Conservation (phyloP, 1,140 invertebrate species). For the Batillaria attramentaria region DNA sequence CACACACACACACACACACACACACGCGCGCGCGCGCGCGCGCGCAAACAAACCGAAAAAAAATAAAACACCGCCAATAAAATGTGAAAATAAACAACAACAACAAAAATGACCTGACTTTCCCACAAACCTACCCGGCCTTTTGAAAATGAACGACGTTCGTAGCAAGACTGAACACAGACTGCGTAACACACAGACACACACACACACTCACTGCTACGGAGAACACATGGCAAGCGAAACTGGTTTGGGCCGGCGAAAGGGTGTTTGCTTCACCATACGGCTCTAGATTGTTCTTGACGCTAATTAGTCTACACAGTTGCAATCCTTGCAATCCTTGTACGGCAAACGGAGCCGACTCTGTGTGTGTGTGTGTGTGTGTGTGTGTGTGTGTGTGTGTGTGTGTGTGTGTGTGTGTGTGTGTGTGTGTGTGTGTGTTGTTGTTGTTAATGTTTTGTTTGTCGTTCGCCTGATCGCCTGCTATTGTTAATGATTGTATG, state of each 20-base stretch:
- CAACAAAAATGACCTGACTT: neutral
- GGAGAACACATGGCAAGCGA: neutral
- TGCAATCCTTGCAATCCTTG: neutral
- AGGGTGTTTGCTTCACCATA: neutral
- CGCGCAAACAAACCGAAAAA: neutral
- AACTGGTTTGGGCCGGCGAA: neutral
- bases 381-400: neutral
- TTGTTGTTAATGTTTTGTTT: neutral
- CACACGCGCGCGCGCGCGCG: neutral
- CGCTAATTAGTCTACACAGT: neutral
- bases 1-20: neutral
- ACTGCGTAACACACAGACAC: conserved; percentile 11
- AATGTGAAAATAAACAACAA: neutral
- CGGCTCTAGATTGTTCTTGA: neutral
- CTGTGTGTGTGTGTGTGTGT: neutral
- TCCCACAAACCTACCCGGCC: neutral
- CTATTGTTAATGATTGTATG: no score
- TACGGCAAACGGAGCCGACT: neutral
- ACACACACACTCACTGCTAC: neutral
- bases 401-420: neutral
- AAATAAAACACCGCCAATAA: neutral
- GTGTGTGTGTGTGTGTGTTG: neutral
- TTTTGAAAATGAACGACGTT: no score
- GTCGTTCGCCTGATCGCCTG: neutral
- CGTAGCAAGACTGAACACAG: neutral